A percentile compares a stretch with the other conserved stretches of the same genome.
Evolutionary conservation across 2,797 vertebrate genomes (phyloP).

Genomic region (Chanos chanos): DNA sequence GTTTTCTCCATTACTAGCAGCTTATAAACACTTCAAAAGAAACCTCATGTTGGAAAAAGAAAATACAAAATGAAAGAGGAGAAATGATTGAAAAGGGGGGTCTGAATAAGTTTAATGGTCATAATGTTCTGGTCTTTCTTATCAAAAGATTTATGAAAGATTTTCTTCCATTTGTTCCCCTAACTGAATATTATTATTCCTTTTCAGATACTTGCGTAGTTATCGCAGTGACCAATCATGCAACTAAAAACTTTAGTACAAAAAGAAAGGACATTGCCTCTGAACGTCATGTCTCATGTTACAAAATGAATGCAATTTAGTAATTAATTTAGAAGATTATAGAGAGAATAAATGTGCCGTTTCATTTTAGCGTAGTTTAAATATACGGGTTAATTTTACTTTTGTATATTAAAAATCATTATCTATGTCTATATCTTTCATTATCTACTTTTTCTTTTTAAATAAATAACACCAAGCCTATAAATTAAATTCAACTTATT

Average conservation of each 20-base stretch:
- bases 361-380: too few relatives aligned
- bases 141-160: constrained; percentile 11
- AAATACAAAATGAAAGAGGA: background rate
- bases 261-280: too few relatives aligned
- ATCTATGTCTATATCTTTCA: too few relatives aligned
- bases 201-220: background rate
- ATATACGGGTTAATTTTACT: too few relatives aligned
- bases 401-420: too few relatives aligned
- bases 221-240: constrained; percentile 20
- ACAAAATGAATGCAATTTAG: too few relatives aligned
- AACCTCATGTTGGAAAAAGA: constrained; percentile 29
- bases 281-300: too few relatives aligned
- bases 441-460: too few relatives aligned
- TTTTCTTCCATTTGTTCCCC: constrained; percentile 2
- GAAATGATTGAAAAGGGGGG: background rate
- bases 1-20: constrained; percentile 37
- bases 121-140: background rate
- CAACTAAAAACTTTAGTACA: too few relatives aligned
- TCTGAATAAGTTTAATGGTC: constrained; percentile 1
- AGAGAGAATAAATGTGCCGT: too few relatives aligned
- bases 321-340: too few relatives aligned
- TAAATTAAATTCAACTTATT: background rate
- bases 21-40: constrained; percentile 46
- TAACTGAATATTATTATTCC: background rate
- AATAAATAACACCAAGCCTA: too few relatives aligned